Base-by-base conservation (phyloP, 2,113 vertebrate species). In the Campylomormyrus tamandua region DNA sequence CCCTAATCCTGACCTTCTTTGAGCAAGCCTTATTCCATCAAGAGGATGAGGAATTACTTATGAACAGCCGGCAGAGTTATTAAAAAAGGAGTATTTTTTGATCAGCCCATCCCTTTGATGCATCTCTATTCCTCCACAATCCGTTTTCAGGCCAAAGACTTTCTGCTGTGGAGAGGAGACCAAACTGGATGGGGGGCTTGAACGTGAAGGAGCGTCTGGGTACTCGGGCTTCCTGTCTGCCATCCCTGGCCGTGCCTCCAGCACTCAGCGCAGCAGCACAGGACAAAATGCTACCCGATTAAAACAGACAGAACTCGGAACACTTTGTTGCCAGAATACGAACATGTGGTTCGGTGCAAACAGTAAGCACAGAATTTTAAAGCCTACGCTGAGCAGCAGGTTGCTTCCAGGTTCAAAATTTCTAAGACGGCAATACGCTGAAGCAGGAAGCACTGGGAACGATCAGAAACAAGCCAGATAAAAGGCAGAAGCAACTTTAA, bases 1-100 rank as follows among this genome's bases (percentile, higher is more conserved):
- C 93, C 93, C 91, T 90, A 91, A 89, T 46, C 89, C 91, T 94
- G 94, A 95, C 94, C 95, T 93, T 92, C 92, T 94, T 93, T 93
- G 92, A 93, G 50, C 80, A 53, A 86, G 85, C 46, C 35, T 77
- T 88, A 90, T 88, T 52, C 66, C 66, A 80, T 45, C 35, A 3
- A 87, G 49, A 62, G 49, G 66, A 90, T 56, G 31, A 56, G 62
- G 46, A 88, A 77, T 90, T 87, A 56, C 66, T 50, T 19, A 48
- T 90, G 84, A 89, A 85, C 45, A 89, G 77, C 74, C 80, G 24
- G 83, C 19, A 58, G 52, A 46, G 56, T 45, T 70, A 87, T 87
- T 85, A 80, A 52, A 89, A 53, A 21, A 89, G 42, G 52, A 39
- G 21, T 52, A 66, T 50, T 48, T 83, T 88, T 27, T 70, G 56